Evolutionary conservation across 1,140 invertebrate genomes (phyloP), one percentile per base, ranked within the genome.

Genomic region (Drosophila willistoni): DNA sequence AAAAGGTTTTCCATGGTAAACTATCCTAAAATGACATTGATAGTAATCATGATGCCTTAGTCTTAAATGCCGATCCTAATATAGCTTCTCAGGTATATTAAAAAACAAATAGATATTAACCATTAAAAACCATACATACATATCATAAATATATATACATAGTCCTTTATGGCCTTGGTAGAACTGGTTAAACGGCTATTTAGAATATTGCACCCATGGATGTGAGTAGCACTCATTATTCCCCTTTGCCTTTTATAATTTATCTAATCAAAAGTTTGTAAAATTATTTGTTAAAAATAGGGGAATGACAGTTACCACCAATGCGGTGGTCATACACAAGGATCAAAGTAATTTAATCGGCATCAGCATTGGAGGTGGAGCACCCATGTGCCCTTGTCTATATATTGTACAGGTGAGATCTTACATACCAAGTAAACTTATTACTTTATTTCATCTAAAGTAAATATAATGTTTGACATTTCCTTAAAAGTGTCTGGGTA

Each of bases 271-370:
- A 22, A 22, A 12, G 1, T 29, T 29, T 29, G 7, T 29, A 2
- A 19, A 47, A 47, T 29, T 29, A 6, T 29, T 29, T 5, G 29
- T 29, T 29, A 10, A n/a, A 47, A 70, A 39, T 93, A 98, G 98
- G 97, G 98, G 98, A 0, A 98, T 99, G 97, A 98, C 96, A 41
- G 96, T 99, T 25, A 98, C 98, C 10, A 98, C 98, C n/a, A 98
- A 98, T 22, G 96, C 95, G 89, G 95, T 99, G 0, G 95, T 95
- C 1, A 95, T 99, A 19, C 95, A 95, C 72, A 99, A 99, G 93
- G 98, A 99, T 93, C 95, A 95, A 60, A 97, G 97, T 92, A 99
- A 99, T 92, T 92, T 99, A 17, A 99, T 99, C 81, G 98, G 99
- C 1, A 99, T 99, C 66, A 99, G 97, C 91, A 99, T 99, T 71